Percentiles rank a stretch among this genome's conserved stretches.
These are phyloP conservation scores for Panzeria rudis DNA, from an alignment of 2,888 invertebrate species.

Conservation along the genomic window DNA sequence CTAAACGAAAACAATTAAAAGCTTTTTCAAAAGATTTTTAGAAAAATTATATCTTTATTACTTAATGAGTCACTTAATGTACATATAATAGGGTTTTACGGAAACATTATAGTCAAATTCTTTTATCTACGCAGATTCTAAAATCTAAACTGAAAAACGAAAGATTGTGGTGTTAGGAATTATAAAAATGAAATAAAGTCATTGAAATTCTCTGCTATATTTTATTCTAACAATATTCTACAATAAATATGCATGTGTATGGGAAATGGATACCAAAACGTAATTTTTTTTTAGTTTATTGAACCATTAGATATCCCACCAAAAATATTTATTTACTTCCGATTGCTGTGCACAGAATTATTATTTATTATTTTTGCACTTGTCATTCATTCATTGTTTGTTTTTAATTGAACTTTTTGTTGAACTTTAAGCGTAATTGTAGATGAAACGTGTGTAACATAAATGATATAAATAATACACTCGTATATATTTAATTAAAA, in stretches of 20 bases:
- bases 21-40: background rate
- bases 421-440: constrained; percentile 55
- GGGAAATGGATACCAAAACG: background rate
- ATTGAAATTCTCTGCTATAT: constrained; percentile 24
- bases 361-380: constrained; percentile 22
- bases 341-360: constrained; percentile 60
- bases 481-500: constrained; percentile 24
- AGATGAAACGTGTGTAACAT: constrained; percentile 52
- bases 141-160: background rate
- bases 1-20: background rate
- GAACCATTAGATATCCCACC: constrained; percentile 33
- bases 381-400: background rate
- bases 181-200: constrained; percentile 15
- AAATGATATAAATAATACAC: background rate
- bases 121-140: background rate
- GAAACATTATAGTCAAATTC: background rate
- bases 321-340: constrained; percentile 61
- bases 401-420: constrained; percentile 32
- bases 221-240: background rate
- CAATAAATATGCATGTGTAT: background rate
- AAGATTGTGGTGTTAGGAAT: background rate
- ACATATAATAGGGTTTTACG: background rate
- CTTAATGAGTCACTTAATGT: background rate
- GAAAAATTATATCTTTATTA: constrained; percentile 1
- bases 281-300: constrained; percentile 26